A percentile compares a stretch with the other conserved stretches of the same genome.
Conservation (phyloP, 2,888 invertebrate species). For the Agriopis marginaria region DNA sequence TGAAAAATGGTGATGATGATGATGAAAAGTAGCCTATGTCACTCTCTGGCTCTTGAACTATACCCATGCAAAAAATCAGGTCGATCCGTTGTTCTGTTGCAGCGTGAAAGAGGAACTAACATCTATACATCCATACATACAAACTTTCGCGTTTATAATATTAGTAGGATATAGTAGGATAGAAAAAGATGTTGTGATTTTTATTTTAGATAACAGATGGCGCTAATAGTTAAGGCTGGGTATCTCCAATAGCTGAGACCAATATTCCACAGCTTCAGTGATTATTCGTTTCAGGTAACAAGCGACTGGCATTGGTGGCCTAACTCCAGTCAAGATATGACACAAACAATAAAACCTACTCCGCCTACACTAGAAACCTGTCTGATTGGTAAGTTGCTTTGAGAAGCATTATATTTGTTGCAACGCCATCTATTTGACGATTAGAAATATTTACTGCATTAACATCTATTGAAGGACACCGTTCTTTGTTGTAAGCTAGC, state of each 20-base stretch:
- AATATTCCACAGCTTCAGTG: background rate
- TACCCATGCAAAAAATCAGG: too few relatives aligned
- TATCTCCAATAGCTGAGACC: background rate
- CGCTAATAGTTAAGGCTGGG: background rate
- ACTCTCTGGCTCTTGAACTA: too few relatives aligned
- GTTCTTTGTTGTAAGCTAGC: too few relatives aligned
- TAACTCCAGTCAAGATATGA: constrained; percentile 75
- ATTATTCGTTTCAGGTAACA: constrained; percentile 63
- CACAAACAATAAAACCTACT: constrained; percentile 72
- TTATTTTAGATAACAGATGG: background rate
- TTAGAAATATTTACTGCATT: too few relatives aligned
- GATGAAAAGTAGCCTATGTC: too few relatives aligned
- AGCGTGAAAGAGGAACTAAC: too few relatives aligned
- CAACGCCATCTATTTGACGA: background rate
- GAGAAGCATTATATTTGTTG: background rate
- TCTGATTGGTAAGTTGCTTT: constrained; percentile 68
- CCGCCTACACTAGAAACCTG: constrained; percentile 76
- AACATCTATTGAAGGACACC: too few relatives aligned
- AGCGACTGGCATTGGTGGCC: constrained; percentile 84
- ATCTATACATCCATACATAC: too few relatives aligned
- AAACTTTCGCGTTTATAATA: too few relatives aligned
- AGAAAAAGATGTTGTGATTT: background rate
- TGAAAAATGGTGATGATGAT: too few relatives aligned
- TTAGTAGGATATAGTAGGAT: too few relatives aligned
- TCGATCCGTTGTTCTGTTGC: too few relatives aligned